Evolutionary conservation across 2,113 vertebrate genomes (phyloP), one percentile per base, ranked within the genome.

Genomic region (Microtus oregoni): DNA sequence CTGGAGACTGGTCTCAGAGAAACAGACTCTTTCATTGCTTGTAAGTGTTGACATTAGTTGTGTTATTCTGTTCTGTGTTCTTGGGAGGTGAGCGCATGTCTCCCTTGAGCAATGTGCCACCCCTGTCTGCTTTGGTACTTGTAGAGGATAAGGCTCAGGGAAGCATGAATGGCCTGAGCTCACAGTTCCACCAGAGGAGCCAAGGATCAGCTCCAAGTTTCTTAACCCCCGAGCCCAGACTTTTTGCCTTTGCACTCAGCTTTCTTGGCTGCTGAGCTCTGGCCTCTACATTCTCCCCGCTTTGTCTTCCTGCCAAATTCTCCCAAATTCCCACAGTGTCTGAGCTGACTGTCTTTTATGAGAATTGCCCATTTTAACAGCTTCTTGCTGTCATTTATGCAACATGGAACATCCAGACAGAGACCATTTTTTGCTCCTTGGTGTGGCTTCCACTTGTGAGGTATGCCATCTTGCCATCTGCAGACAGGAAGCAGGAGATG

Each of bases 301-400:
- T 81, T 63, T 63, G 11, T n/a, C 77, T 68, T 92, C 77, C 26
- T 92, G 92, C 92, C 91, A 92, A 52, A 93, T 90, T 73, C 41
- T 85, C 88, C 58, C 65, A 72, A 26, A 73, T 78, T 90, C 67
- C 82, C 81, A 63, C 38, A 35, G 32, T 32, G 9, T 32, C 44
- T 85, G 87, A 28, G 58, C 35, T 68, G 3, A 28, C 10, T 81
- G 86, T 83, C 77, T 96, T 94, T 44, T 20, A 32, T 76, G 44
- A 47, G 38, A 32, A 10, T 70, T 79, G 50, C 10, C 63, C 58
- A 4, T 24, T 73, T 85, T 50, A 83, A 65, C 35, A 55, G 86
- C 38, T 52, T 50, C 17, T 79, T 58, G 28, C 76, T 5, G 0
- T 63, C 47, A 50, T 77, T 73, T 86, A 38, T 79, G 0, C 38